Percentiles rank a stretch among this genome's conserved stretches.
phyloP scores from a whole-genome alignment of 2,888 invertebrate genomes.

The Chaitophorus viminalis region DNA sequence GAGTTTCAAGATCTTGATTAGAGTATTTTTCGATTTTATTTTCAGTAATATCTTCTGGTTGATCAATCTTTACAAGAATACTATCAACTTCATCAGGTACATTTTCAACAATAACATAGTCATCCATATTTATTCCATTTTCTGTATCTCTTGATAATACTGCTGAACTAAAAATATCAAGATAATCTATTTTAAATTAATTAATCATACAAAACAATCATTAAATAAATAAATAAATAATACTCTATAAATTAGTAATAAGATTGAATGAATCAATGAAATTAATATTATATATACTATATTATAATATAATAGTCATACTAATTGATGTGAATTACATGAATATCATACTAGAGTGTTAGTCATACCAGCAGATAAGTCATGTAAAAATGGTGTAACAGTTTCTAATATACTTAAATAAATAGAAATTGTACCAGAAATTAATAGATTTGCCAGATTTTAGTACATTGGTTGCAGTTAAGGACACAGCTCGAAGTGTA shows the following conservation, averaged over 20 bases:
- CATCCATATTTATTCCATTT: conserved; percentile 16
- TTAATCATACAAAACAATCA: no score
- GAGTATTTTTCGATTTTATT: conserved; percentile 6
- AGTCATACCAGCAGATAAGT: no score
- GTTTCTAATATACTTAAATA: no score
- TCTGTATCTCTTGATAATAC: conserved; percentile 19
- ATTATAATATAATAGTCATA: no score
- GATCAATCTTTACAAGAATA: background rate
- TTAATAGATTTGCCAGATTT: conserved; percentile 33
- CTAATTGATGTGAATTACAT: no score
- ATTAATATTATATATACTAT: no score
- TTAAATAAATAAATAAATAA: no score
- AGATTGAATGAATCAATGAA: no score
- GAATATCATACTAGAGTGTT: no score
- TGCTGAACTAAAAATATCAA: conserved; percentile 42
- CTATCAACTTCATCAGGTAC: conserved; percentile 18
- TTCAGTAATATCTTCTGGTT: conserved; percentile 15
- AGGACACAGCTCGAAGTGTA: conserved; percentile 34
- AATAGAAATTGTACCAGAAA: conserved; percentile 37
- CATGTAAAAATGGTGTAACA: no score
- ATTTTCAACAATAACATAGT: conserved; percentile 37
- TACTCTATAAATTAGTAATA: no score
- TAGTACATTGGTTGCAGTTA: conserved; percentile 35
- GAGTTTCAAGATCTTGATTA: background rate
- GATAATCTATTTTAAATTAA: no score